Percentiles rank a stretch among this genome's conserved stretches.
phyloP scores from a whole-genome alignment of 2,113 vertebrate genomes.

The Actenoides lindsayi region DNA sequence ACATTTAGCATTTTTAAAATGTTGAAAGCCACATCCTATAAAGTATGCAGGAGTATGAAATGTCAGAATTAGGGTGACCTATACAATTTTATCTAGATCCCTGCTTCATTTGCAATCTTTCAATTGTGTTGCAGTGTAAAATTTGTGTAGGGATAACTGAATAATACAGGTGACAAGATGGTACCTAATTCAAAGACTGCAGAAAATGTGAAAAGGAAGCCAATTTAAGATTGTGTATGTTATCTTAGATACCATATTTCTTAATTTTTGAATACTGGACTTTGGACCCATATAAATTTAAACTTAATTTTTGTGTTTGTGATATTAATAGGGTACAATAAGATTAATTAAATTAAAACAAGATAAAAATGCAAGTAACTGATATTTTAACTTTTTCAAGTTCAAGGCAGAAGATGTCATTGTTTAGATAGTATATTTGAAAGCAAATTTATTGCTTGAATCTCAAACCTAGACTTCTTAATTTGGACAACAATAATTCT shows the following conservation, averaged over 20 bases:
- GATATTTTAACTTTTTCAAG: not conserved
- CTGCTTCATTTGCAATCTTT: not conserved
- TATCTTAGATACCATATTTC: not conserved
- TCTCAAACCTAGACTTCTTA: not conserved
- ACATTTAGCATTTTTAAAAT: not conserved
- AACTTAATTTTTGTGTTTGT: not conserved
- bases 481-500: not conserved
- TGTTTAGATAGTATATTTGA: not conserved
- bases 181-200: not conserved
- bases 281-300: not conserved
- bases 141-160: not conserved
- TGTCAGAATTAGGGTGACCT: not conserved
- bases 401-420: not conserved
- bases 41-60: not conserved
- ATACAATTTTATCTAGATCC: not conserved
- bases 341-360: not conserved
- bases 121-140: not conserved
- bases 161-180: not conserved
- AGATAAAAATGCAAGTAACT: not conserved
- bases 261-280: not conserved
- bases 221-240: not conserved
- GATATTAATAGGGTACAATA: not conserved
- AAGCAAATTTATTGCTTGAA: not conserved
- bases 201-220: not conserved
- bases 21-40: not conserved